These are phyloP conservation scores for Pegoplata infirma DNA, from an alignment of 2,888 invertebrate genomes.

Conservation along the genomic window DNA sequence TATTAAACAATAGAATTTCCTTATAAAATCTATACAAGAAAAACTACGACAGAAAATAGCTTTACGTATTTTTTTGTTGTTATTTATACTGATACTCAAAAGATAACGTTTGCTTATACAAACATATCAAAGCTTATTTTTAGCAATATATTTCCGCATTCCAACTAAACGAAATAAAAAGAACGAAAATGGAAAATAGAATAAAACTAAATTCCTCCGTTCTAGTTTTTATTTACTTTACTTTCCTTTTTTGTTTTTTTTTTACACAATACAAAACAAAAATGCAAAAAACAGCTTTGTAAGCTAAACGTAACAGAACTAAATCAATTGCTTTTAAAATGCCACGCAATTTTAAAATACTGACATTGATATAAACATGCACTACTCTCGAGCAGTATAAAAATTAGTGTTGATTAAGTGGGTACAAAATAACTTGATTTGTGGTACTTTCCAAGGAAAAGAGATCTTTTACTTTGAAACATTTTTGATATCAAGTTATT, in stretches of 20 bases:
- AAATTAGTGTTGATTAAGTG: too few species aligned
- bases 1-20: not conserved
- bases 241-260: not conserved
- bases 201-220: slow-evolving; percentile 47
- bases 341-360: slow-evolving; percentile 34
- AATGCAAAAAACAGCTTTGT: slow-evolving; percentile 27
- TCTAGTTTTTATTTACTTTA: slow-evolving; percentile 6
- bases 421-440: too few species aligned
- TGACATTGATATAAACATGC: slow-evolving; percentile 1
- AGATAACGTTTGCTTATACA: slow-evolving; percentile 30
- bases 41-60: slow-evolving; percentile 32
- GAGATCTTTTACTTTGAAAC: too few species aligned
- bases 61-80: slow-evolving; percentile 50
- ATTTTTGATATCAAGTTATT: too few species aligned
- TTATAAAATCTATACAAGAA: not conserved
- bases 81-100: slow-evolving; percentile 44
- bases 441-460: too few species aligned
- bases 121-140: slow-evolving; percentile 46
- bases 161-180: slow-evolving; percentile 32
- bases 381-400: not conserved
- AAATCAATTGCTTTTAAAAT: slow-evolving; percentile 60
- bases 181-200: slow-evolving; percentile 20
- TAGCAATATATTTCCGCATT: slow-evolving; percentile 4
- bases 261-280: slow-evolving; percentile 7
- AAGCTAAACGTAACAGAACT: slow-evolving; percentile 54